Conservation (phyloP, 64 coral and sea anemone genomes). For the Porites lutea region DNA sequence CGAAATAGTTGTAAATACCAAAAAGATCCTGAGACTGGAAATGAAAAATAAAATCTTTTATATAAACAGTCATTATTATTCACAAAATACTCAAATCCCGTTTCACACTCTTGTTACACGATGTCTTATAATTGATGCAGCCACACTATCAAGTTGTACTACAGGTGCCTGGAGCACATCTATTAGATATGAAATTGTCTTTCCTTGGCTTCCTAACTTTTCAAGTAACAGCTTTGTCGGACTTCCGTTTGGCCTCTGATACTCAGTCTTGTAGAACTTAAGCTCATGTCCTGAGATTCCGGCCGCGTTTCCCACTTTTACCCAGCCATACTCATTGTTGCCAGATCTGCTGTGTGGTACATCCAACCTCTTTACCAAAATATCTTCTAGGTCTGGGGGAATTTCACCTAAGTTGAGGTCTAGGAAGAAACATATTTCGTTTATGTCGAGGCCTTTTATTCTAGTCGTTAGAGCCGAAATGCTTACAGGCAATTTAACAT, state of each 20-base stretch:
- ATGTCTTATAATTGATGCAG: too few relatives aligned
- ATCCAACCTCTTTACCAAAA: not conserved
- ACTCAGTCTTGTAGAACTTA: not conserved
- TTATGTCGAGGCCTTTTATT: not conserved
- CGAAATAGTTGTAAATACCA: too few relatives aligned
- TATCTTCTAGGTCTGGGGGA: conserved; percentile 13
- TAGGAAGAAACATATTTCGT: not conserved
- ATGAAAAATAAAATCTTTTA: too few relatives aligned
- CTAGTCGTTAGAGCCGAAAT: too few relatives aligned
- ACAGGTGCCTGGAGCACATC: not conserved
- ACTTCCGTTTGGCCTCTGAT: not conserved
- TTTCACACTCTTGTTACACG: too few relatives aligned
- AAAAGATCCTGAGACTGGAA: too few relatives aligned
- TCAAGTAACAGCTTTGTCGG: conserved; percentile 8
- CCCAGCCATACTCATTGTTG: not conserved
- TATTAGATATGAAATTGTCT: conserved; percentile 5
- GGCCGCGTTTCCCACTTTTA: not conserved
- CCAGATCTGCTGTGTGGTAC: not conserved
- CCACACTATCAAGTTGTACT: too few relatives aligned
- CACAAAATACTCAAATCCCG: too few relatives aligned
- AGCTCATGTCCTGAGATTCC: conserved; percentile 2
- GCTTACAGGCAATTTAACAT: too few relatives aligned
- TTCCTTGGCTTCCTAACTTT: conserved; percentile 12
- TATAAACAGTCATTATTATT: too few relatives aligned
- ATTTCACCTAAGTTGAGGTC: conserved; percentile 29